phyloP scores from a whole-genome alignment of 2,113 vertebrate species.

The Cephalopterus ornatus region DNA sequence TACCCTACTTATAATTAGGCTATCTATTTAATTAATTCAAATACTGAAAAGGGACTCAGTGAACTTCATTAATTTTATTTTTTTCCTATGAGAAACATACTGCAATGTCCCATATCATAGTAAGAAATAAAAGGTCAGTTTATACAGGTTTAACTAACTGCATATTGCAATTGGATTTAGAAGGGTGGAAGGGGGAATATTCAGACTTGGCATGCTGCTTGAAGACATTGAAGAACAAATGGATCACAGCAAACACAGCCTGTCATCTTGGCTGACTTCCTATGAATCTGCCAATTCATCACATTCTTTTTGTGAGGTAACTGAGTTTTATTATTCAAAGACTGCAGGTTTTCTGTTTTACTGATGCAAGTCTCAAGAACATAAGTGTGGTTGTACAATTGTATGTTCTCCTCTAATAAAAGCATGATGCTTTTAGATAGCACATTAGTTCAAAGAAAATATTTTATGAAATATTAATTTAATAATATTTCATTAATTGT shows the following conservation, averaged over 20 bases:
- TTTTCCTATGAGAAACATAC: background rate
- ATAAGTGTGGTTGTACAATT: background rate
- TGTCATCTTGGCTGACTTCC: slow-evolving; percentile 26
- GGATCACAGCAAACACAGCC: slow-evolving; percentile 59
- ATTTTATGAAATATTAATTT: background rate
- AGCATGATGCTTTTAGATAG: background rate
- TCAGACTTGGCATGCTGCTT: slow-evolving; percentile 83
- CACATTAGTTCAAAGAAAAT: background rate
- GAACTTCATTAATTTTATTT: background rate
- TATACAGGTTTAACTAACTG: background rate
- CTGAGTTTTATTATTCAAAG: background rate
- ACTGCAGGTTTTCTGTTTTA: background rate
- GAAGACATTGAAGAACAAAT: slow-evolving; percentile 83
- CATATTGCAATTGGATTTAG: slow-evolving; percentile 66
- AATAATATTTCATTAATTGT: background rate
- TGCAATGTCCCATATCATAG: background rate
- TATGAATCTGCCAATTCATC: background rate
- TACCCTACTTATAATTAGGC: background rate
- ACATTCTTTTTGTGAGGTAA: slow-evolving; percentile 76
- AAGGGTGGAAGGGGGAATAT: slow-evolving; percentile 85
- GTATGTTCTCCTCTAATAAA: background rate
- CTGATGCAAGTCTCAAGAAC: background rate
- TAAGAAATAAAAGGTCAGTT: background rate
- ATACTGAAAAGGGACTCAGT: background rate
- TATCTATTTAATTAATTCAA: background rate